Evolutionary conservation across 2,888 invertebrate genomes (phyloP), one percentile per base, ranked within the genome.

Genomic region (Netelia melanura): DNA sequence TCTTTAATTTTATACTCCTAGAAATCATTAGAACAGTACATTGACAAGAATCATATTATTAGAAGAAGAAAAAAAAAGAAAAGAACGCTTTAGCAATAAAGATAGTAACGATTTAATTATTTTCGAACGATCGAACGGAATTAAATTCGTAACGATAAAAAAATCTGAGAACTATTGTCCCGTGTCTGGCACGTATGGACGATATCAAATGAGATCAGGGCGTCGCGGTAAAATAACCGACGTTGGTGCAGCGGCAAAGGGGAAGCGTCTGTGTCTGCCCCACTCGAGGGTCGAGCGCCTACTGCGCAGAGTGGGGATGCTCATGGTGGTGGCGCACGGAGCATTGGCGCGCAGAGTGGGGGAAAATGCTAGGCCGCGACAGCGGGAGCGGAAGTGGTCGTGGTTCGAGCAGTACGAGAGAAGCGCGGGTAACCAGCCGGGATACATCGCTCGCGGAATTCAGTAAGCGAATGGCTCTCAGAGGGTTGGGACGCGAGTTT

Each of bases 401-500:
- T 61, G 68, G 74, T 38, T 25, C 25, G 21, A 44, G 23, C 62
- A 43, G 84, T 89, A 90, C 90, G 91, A 87, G 87, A 91, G 92
- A 92, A 92, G 92, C 92, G 93, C 93, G 93, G 93, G 93, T 92
- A 92, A 92, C 92, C 91, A 90, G 90, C 90, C 90, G 87, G 90
- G 91, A 91, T 88, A 89, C 92, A 90, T 88, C 90, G 91, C 89
- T 87, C 88, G 91, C 89, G 88, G 89, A 90, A 87, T 91, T 93
- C 91, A 93, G 93, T 93, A 92, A 93, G 92, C 92, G 92, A 92
- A 92, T 91, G 91, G 90, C 92, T 91, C 91, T 92, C 89, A 89
- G 89, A 89, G 87, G 89, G 88, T 89, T 90, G 88, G 89, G 90
- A 91, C 86, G 91, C 23, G 58, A 56, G 3, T 58, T 58, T 58